phyloP scores from a whole-genome alignment of 1,140 invertebrate species.

The Ctenoplectra terminalis region DNA sequence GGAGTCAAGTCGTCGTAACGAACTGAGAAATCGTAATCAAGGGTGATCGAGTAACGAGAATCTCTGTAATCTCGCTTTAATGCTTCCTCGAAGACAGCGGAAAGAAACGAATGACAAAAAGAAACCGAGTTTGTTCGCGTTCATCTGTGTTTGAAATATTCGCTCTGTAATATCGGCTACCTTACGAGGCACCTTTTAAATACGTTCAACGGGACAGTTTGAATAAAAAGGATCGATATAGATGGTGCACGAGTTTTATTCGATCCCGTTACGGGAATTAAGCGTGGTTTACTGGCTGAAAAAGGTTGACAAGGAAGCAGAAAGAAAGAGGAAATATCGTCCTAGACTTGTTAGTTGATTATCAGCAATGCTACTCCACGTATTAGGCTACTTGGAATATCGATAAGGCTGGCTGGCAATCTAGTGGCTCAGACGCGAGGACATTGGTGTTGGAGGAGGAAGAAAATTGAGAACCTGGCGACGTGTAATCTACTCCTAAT shows the following conservation, averaged over 20 bases:
- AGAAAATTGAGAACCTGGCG: background rate
- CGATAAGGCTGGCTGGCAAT: background rate
- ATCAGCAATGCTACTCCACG: background rate
- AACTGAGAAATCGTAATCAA: slow-evolving; percentile 15
- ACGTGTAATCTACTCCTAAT: background rate
- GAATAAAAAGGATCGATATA: background rate
- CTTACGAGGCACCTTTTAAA: background rate
- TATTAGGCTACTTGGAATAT: background rate
- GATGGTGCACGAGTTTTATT: background rate
- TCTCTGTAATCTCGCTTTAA: background rate
- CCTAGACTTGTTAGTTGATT: background rate
- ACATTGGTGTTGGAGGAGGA: background rate
- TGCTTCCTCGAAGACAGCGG: background rate
- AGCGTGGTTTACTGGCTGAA: too few relatives aligned
- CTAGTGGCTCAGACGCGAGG: too few relatives aligned
- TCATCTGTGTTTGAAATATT: background rate
- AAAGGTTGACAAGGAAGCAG: background rate
- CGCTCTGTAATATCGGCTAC: background rate
- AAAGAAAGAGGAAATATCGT: background rate
- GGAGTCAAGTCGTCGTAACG: slow-evolving; percentile 2
- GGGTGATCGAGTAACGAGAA: background rate
- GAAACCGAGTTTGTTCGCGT: background rate
- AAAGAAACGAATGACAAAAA: background rate
- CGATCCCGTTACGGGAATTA: background rate
- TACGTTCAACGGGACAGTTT: background rate